A percentile compares a stretch with the other conserved stretches of the same genome.
These are phyloP conservation scores for Trogon melanurus DNA, from an alignment of 2,113 vertebrate species.

Conservation along the genomic window DNA sequence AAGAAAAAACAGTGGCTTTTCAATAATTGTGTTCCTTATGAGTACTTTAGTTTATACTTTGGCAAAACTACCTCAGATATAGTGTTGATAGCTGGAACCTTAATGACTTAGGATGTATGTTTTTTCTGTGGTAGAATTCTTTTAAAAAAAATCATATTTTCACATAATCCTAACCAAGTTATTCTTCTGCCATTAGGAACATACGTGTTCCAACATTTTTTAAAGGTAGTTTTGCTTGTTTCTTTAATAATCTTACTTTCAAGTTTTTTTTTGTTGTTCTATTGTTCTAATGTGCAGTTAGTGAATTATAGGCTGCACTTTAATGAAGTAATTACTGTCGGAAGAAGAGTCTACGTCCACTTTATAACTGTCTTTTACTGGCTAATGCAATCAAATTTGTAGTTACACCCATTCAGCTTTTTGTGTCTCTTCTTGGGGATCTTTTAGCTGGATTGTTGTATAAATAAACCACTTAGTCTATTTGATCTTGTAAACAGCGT, in stretches of 20 bases:
- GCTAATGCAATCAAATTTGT: neutral
- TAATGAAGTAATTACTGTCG: constrained; percentile 1
- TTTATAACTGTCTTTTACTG: neutral
- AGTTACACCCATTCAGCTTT: neutral
- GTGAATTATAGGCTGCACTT: neutral
- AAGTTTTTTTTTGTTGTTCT: neutral
- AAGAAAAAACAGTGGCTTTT: neutral
- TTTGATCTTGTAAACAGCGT: neutral
- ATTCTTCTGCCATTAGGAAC: neutral
- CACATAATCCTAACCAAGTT: neutral
- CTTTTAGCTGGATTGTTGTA: constrained; percentile 1
- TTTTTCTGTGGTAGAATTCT: neutral
- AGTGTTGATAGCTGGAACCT: neutral
- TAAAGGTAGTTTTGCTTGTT: neutral
- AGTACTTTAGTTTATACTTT: neutral
- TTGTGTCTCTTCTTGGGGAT: neutral
- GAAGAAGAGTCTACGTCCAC: neutral
- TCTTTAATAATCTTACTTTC: neutral
- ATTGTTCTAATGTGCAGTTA: neutral
- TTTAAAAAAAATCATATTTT: neutral
- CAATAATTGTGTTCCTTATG: neutral
- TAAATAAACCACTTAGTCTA: neutral
- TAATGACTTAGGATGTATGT: neutral
- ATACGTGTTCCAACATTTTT: neutral
- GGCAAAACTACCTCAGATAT: neutral